Evolutionary conservation across 2,797 vertebrate species (phyloP), one percentile per base, ranked within the genome.

Genomic region (Choloepus didactylus): DNA sequence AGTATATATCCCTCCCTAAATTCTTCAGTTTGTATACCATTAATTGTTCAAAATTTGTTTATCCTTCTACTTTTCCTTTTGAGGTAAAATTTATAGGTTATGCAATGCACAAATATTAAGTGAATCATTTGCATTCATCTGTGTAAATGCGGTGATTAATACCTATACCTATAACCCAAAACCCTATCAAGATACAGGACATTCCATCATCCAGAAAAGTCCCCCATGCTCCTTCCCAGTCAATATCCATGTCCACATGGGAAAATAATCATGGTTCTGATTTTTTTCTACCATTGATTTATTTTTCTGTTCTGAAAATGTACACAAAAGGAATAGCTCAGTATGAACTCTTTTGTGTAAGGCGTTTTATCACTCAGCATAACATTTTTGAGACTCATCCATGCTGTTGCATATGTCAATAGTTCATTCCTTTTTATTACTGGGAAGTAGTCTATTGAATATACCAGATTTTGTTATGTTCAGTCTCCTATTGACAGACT

Each of bases 51-150:
- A 29, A 64, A 35, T 15, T 81, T 95, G 27, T 89, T 93, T 75
- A 75, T 4, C 81, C 38, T 62, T 93, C 35, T 35, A 35, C 27
- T 91, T 85, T 90, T 93, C 64, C 18, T 77, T 94, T 56, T 92
- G 62, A 90, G 75, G 51, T 75, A 94, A 93, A 93, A 77, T 38
- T 11, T 92, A 87, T 7, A 60, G 41, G 38, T 31, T 79, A 60
- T 59, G 0, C 75, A 87, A 87, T 60, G 15, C 14, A 67, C 11
- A 93, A 59, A 56, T 72, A 29, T 49, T 31, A 76, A 76, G 73
- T 49, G 41, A 80, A 31, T 64, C 41, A 64, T 35, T 72, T 44
- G n/a, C 14, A 76, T 44, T 67, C 25, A 11, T 16, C 18, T 29
- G 25, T 49, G 31, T 41, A 75, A 16, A 89, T 10, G 29, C 38